Percentiles rank a stretch among this genome's conserved stretches.
Conservation (phyloP, 2,113 vertebrate genomes). For the Naja naja region DNA sequence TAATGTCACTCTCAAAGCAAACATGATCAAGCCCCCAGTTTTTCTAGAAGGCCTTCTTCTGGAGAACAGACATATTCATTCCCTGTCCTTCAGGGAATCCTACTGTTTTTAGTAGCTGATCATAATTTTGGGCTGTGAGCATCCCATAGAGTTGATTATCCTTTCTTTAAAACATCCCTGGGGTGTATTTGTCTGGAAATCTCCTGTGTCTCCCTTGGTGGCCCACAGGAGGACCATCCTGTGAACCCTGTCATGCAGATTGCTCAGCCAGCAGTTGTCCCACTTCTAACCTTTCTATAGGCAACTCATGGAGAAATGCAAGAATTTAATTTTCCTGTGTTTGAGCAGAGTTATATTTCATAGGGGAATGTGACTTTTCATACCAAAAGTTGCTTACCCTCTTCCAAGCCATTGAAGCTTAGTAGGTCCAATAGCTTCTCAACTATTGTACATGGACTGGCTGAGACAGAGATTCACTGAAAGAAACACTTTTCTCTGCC, state of each 20-base stretch:
- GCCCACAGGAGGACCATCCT: not conserved
- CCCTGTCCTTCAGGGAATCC: no score
- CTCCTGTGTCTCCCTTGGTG: not conserved
- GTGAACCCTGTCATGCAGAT: not conserved
- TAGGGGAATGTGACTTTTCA: not conserved
- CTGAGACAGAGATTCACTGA: not conserved
- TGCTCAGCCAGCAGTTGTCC: not conserved
- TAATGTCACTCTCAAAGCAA: slow-evolving; percentile 5
- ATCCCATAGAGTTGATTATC: not conserved
- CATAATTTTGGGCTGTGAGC: not conserved
- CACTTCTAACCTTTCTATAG: not conserved
- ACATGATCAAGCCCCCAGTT: not conserved
- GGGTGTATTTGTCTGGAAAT: not conserved
- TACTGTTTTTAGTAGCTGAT: not conserved
- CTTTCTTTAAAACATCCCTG: not conserved
- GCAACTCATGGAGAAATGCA: not conserved
- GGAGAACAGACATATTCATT: not conserved
- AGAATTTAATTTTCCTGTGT: not conserved
- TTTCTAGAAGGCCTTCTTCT: not conserved
- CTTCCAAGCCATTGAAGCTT: not conserved
- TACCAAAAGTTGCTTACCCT: not conserved
- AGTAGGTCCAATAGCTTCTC: not conserved
- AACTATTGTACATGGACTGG: not conserved
- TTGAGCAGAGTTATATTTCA: not conserved
- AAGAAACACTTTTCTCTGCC: not conserved